A percentile compares a stretch with the other conserved stretches of the same genome.
Evolutionary conservation across 2,888 invertebrate genomes (phyloP).

Genomic region (Syrista parreyssii): DNA sequence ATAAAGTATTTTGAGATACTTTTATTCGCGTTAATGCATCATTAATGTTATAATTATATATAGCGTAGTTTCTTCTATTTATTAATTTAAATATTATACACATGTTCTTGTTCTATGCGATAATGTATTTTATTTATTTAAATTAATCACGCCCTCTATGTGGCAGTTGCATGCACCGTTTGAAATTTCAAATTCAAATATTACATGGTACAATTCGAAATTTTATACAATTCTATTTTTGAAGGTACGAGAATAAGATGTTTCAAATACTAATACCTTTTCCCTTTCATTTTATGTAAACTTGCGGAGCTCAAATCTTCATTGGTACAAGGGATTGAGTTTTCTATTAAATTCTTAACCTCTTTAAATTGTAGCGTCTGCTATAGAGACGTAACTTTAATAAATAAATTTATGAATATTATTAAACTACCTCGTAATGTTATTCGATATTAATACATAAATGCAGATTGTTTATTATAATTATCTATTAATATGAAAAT

Average conservation of each 20-base stretch:
- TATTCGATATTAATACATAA: not conserved
- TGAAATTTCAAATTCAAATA: not conserved
- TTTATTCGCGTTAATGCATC: not conserved
- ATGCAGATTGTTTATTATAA: not conserved
- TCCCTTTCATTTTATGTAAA: not conserved
- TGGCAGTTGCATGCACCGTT: not conserved
- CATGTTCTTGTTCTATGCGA: not conserved
- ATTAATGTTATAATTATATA: not conserved
- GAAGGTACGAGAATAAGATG: not conserved
- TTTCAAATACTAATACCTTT: not conserved
- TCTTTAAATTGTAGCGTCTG: not conserved
- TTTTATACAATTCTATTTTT: not conserved
- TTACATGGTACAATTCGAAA: not conserved
- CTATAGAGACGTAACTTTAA: not conserved
- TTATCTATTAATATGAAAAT: not conserved
- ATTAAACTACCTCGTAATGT: not conserved
- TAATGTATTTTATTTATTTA: not conserved
- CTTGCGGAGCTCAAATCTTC: not conserved
- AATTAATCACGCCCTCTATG: not conserved
- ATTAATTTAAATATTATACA: not conserved
- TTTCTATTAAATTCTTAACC: not conserved
- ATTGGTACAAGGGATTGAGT: not conserved
- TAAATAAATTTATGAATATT: not conserved
- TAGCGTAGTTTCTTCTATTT: not conserved
- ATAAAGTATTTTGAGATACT: not conserved